These are phyloP conservation scores for Gorsachius goisagi DNA, from an alignment of 2,113 vertebrate genomes.

Conservation along the genomic window DNA sequence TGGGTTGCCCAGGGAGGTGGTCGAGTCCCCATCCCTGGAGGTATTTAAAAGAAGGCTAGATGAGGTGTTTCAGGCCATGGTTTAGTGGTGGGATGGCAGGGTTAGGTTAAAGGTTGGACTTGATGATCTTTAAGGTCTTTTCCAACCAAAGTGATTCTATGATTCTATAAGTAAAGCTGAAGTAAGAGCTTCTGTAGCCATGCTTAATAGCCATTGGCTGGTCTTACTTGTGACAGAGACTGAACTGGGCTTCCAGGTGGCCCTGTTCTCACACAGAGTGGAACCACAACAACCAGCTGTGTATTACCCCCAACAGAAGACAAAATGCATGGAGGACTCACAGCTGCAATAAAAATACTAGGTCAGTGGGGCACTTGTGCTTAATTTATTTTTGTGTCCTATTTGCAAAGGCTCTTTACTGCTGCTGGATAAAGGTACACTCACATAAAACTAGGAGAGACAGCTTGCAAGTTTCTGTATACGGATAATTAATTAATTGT, in stretches of 20 bases:
- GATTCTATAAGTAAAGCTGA: not conserved
- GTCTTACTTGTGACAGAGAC: not conserved
- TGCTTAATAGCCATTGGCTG: not conserved
- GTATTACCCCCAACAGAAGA: rapidly evolving
- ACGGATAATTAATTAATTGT: not conserved
- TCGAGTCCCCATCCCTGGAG: no score
- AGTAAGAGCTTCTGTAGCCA: not conserved
- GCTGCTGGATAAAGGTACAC: not conserved
- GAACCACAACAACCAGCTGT: not conserved
- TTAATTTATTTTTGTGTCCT: not conserved
- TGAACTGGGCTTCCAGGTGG: not conserved
- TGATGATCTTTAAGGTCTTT: no score
- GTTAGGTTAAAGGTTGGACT: no score
- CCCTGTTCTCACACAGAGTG: not conserved
- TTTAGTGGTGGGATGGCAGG: no score
- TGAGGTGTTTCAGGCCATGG: no score
- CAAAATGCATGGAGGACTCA: not conserved
- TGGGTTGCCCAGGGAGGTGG: no score
- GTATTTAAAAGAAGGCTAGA: no score
- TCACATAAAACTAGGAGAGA: not conserved
- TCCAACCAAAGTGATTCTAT: no score
- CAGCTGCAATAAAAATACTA: not conserved
- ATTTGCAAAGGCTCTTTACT: not conserved
- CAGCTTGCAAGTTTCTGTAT: not conserved
- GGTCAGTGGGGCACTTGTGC: not conserved